Conservation (phyloP, 2,888 invertebrate species). For the Thyatira batis region DNA sequence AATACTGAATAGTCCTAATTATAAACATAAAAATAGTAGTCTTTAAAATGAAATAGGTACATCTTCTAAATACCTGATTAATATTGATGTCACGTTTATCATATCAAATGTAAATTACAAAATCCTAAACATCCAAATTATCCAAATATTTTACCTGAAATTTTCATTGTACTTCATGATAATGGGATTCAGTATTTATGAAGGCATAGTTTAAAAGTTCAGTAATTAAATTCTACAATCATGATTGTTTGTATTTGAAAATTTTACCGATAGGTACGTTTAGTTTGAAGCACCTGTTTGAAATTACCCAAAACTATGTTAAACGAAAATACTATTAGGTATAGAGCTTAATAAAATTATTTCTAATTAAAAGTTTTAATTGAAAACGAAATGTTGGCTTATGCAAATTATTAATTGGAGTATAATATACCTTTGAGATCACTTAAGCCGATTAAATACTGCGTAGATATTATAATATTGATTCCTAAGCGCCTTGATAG, state of each 20-base stretch:
- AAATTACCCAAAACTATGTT: neutral
- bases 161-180: neutral
- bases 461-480: neutral
- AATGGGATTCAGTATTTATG: neutral
- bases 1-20: no score
- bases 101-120: no score
- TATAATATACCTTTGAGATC: neutral
- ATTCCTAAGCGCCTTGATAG: neutral
- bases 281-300: neutral
- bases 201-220: neutral
- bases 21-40: no score
- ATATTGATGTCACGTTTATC: no score
- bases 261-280: neutral
- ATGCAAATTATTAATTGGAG: neutral
- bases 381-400: neutral
- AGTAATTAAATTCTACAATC: neutral
- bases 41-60: no score
- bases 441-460: neutral
- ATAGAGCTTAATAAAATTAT: neutral
- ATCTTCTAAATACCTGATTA: no score
- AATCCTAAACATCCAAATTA: no score
- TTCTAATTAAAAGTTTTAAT: neutral
- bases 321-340: neutral
- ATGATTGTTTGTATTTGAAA: neutral
- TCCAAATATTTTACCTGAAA: no score